Conservation (phyloP, 2,888 invertebrate genomes). For the Oxyscelio sp. region DNA sequence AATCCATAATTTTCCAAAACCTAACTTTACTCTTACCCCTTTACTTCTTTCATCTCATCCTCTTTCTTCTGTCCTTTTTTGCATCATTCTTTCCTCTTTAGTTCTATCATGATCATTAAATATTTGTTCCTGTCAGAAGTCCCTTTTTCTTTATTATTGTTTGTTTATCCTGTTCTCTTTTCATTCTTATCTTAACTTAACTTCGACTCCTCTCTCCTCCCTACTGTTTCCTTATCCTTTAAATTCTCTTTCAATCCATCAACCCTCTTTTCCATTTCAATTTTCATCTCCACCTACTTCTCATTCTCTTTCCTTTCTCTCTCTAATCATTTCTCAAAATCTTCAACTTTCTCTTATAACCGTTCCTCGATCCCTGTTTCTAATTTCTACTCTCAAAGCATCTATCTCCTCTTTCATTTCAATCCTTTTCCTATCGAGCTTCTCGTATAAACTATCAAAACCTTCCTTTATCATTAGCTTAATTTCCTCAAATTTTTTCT, state of each 20-base stretch:
- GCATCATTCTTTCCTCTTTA: constrained; percentile 6
- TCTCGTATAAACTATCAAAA: too few relatives aligned
- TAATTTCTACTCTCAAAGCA: too few relatives aligned
- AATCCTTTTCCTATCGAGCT: too few relatives aligned
- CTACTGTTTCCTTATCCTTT: background rate
- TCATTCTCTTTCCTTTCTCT: too few relatives aligned
- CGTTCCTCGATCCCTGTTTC: too few relatives aligned
- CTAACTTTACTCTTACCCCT: background rate
- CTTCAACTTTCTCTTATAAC: too few relatives aligned
- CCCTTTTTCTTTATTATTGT: background rate
- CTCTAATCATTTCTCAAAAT: too few relatives aligned
- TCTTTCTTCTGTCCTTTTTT: background rate
- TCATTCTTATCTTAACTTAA: background rate
- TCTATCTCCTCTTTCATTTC: too few relatives aligned
- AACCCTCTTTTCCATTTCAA: background rate
- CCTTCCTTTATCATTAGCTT: too few relatives aligned
- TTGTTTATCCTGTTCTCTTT: background rate
- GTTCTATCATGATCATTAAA: background rate
- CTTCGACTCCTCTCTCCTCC: too few relatives aligned
- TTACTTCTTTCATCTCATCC: background rate
- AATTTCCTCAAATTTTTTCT: too few relatives aligned
- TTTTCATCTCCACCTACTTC: too few relatives aligned
- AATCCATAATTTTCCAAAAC: background rate
- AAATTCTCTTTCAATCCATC: background rate
- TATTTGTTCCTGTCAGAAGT: background rate